These are phyloP conservation scores for Anarhynchus alexandrinus DNA, from an alignment of 2,113 vertebrate species.

Conservation along the genomic window DNA sequence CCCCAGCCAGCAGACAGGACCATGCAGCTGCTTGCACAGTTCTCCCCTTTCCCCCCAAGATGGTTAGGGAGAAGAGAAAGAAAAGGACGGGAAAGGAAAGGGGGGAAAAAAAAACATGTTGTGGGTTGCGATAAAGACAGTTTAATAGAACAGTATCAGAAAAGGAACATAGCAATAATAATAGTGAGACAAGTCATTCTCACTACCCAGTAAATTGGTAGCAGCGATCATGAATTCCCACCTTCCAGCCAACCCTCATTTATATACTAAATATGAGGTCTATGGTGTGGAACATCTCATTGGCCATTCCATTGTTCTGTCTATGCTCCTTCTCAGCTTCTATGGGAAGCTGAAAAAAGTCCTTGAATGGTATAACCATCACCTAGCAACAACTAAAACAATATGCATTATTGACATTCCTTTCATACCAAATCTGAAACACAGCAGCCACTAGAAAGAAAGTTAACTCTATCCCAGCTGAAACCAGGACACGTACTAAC, in stretches of 20 bases:
- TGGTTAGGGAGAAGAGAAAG: background rate
- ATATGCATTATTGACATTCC: background rate
- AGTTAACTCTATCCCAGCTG: background rate
- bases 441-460: background rate
- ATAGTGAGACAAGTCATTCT: background rate
- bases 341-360: background rate
- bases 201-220: background rate
- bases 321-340: background rate
- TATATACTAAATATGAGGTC: background rate
- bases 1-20: background rate
- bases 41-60: background rate
- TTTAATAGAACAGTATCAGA: background rate
- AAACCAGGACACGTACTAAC: background rate
- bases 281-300: background rate
- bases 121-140: background rate
- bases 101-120: no score
- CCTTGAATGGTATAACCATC: background rate
- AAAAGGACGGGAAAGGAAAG: background rate
- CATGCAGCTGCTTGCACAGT: background rate
- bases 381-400: background rate
- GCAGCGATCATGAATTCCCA: background rate
- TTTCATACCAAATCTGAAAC: background rate
- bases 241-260: background rate
- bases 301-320: background rate
- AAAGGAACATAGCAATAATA: background rate